A percentile compares a stretch with the other conserved stretches of the same genome.
Conservation (phyloP, 2,888 invertebrate genomes). For the Onthophagus sagittarius region DNA sequence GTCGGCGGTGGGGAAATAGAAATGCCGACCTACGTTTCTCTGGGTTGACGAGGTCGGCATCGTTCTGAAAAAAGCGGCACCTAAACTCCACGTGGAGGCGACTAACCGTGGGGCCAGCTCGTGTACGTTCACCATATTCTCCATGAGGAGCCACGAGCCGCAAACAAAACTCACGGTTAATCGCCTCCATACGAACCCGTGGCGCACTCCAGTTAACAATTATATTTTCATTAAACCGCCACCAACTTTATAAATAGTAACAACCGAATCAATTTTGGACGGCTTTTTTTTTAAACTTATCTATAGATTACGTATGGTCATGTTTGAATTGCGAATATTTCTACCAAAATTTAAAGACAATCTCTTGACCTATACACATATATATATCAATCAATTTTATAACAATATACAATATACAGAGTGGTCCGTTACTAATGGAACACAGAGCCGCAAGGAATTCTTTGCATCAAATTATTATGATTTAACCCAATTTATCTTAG, state of each 20-base stretch:
- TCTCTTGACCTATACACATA: slow-evolving; percentile 26
- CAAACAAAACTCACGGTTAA: slow-evolving; percentile 51
- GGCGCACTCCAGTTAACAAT: slow-evolving; percentile 21
- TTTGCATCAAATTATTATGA: no score
- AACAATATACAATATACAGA: no score
- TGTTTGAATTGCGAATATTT: slow-evolving; percentile 13
- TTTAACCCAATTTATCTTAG: no score
- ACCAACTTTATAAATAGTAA: slow-evolving; percentile 24
- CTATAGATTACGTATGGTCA: slow-evolving; percentile 31
- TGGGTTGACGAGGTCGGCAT: slow-evolving; percentile 62
- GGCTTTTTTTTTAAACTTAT: slow-evolving; percentile 16
- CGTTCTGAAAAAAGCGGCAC: slow-evolving; percentile 51
- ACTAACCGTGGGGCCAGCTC: slow-evolving; percentile 50
- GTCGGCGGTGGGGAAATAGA: slow-evolving; percentile 28
- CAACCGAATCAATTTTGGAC: slow-evolving; percentile 3
- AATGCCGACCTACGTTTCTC: slow-evolving; percentile 54
- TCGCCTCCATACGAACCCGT: slow-evolving; percentile 52
- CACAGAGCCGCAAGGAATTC: no score
- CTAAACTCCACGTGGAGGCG: slow-evolving; percentile 52
- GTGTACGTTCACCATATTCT: slow-evolving; percentile 50
- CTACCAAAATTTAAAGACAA: not conserved
- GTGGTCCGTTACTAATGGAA: no score
- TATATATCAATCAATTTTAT: not conserved
- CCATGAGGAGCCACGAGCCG: slow-evolving; percentile 38
- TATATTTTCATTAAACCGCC: slow-evolving; percentile 17